phyloP scores from a whole-genome alignment of 2,888 invertebrate species.

The Rotaria magnacalcarata region DNA sequence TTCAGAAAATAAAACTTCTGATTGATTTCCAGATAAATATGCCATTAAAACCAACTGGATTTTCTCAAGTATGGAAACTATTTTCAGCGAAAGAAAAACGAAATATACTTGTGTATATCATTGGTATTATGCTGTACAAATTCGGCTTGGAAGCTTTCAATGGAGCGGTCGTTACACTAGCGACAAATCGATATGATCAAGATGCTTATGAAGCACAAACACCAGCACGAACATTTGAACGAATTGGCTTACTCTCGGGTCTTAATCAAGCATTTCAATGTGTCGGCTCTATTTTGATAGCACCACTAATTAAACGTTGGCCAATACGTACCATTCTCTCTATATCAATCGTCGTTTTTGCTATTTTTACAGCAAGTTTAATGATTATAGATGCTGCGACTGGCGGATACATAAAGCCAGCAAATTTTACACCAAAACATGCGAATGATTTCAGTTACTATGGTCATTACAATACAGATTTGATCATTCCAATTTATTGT shows the following conservation, averaged over 20 bases:
- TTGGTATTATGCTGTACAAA: conserved; percentile 22
- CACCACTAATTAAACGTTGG: conserved; percentile 23
- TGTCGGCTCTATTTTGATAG: background rate
- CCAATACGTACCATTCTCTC: conserved; percentile 9
- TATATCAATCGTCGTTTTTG: background rate
- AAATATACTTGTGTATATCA: background rate
- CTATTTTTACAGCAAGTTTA: background rate
- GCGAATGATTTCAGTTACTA: conserved; percentile 15
- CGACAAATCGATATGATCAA: conserved; percentile 33
- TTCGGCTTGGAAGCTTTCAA: conserved; percentile 10
- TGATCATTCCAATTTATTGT: conserved; percentile 21
- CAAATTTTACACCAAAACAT: background rate
- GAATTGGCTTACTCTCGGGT: conserved; percentile 3
- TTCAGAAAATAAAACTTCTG: too few species aligned
- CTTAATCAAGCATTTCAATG: conserved; percentile 28
- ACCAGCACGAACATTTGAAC: background rate
- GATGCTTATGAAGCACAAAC: background rate
- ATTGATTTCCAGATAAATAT: too few species aligned
- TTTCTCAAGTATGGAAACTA: too few species aligned
- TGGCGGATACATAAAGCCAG: too few species aligned
- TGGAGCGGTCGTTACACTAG: background rate
- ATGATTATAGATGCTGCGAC: too few species aligned
- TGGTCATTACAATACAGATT: background rate
- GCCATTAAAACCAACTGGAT: too few species aligned
- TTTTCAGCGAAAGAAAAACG: background rate